phyloP scores from a whole-genome alignment of 2,113 vertebrate genomes.

The Todiramphus chloris region DNA sequence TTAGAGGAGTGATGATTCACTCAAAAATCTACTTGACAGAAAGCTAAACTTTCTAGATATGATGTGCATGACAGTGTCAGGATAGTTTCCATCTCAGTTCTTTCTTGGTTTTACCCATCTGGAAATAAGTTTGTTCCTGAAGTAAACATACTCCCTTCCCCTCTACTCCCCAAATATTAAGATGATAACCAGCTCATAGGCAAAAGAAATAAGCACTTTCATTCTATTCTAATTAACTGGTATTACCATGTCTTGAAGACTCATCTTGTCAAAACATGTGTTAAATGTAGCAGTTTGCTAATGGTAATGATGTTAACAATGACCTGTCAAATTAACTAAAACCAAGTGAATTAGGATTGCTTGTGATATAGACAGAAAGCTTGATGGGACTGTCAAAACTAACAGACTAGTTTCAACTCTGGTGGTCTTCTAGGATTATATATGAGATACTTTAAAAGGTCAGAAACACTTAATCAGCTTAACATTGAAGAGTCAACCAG shows the following conservation, averaged over 20 bases:
- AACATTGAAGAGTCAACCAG: slow-evolving; percentile 38
- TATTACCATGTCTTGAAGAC: slow-evolving; percentile 21
- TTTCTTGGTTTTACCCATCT: not conserved
- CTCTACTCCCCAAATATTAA: not conserved
- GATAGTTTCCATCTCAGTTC: not conserved
- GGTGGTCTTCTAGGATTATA: slow-evolving; percentile 66
- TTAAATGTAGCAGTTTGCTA: slow-evolving; percentile 52
- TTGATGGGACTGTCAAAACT: slow-evolving; percentile 66
- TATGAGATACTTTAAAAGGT: slow-evolving; percentile 53
- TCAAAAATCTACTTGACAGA: not conserved
- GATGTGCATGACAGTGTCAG: not conserved
- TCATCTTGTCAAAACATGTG: slow-evolving; percentile 46
- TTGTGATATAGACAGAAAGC: slow-evolving; percentile 58
- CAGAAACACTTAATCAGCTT: slow-evolving; percentile 68
- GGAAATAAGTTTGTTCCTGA: not conserved
- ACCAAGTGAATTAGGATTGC: slow-evolving; percentile 40
- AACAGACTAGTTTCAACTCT: slow-evolving; percentile 65
- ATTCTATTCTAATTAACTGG: slow-evolving; percentile 10
- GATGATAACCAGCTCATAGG: not conserved
- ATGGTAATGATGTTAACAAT: slow-evolving; percentile 58
- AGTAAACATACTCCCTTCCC: not conserved
- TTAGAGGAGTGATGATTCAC: not conserved
- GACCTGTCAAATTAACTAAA: slow-evolving; percentile 71
- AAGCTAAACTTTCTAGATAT: not conserved
- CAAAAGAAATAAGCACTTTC: slow-evolving; percentile 1